These are phyloP conservation scores for Dasyurus viverrinus DNA, from an alignment of 2,113 vertebrate genomes.

Conservation along the genomic window DNA sequence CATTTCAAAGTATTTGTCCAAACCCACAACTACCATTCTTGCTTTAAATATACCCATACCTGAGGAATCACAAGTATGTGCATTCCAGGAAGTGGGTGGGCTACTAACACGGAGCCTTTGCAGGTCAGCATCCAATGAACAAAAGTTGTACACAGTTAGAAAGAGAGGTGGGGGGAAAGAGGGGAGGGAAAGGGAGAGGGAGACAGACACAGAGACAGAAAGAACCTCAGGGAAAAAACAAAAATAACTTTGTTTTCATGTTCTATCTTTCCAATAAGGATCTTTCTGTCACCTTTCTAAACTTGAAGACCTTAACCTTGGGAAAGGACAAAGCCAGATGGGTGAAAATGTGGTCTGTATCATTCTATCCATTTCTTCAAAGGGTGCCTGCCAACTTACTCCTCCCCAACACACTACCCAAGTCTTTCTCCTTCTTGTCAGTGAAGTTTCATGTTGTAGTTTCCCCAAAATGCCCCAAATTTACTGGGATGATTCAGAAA, in stretches of 20 bases:
- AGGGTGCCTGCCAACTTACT: background rate
- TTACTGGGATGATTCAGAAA: background rate
- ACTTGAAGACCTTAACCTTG: background rate
- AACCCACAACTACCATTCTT: background rate
- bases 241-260: background rate
- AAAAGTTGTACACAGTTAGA: background rate
- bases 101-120: background rate
- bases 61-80: background rate
- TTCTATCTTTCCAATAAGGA: background rate
- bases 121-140: background rate
- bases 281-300: background rate
- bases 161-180: background rate
- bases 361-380: background rate
- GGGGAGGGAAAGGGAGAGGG: no score
- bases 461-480: background rate
- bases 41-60: background rate
- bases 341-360: background rate
- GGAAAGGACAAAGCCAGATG: background rate
- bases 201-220: no score
- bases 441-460: background rate
- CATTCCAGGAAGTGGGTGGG: constrained; percentile 24
- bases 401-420: no score
- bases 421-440: no score
- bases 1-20: background rate
- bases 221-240: background rate